A percentile compares a stretch with the other conserved stretches of the same genome.
phyloP scores from a whole-genome alignment of 2,113 vertebrate genomes.

The Ceyx cyanopectus region DNA sequence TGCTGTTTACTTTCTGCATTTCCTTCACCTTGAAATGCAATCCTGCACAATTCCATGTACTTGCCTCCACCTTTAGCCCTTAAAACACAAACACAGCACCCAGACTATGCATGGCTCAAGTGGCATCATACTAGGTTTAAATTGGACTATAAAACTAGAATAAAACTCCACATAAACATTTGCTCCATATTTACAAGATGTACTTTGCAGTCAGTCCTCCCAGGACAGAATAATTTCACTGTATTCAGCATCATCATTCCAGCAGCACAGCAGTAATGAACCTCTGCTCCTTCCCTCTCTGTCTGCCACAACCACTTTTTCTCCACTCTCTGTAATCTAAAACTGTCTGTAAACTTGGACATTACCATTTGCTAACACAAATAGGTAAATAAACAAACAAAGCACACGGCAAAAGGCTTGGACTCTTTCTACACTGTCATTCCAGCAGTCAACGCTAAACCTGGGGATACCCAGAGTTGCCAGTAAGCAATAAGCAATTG shows the following conservation, averaged over 20 bases:
- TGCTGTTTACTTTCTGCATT: constrained; percentile 3
- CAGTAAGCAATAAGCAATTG: neutral
- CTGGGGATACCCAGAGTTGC: neutral
- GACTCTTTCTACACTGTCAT: neutral
- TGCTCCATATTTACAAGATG: neutral
- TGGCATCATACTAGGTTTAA: neutral
- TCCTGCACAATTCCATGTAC: neutral
- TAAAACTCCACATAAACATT: neutral
- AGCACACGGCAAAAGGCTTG: neutral
- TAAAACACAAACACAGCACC: neutral
- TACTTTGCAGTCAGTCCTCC: neutral
- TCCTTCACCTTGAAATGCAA: constrained; percentile 23
- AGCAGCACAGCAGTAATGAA: neutral
- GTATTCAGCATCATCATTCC: neutral
- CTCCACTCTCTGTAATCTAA: neutral
- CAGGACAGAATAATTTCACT: neutral
- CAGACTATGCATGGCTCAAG: neutral
- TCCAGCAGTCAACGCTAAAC: neutral
- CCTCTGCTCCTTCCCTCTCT: neutral
- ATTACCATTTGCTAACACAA: neutral
- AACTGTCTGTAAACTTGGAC: neutral
- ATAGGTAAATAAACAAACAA: neutral
- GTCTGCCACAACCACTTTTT: neutral
- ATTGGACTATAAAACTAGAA: neutral
- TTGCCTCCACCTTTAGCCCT: neutral